Evolutionary conservation across 1,140 invertebrate genomes (phyloP).

Genomic region (Panagrolaimus sp.): DNA sequence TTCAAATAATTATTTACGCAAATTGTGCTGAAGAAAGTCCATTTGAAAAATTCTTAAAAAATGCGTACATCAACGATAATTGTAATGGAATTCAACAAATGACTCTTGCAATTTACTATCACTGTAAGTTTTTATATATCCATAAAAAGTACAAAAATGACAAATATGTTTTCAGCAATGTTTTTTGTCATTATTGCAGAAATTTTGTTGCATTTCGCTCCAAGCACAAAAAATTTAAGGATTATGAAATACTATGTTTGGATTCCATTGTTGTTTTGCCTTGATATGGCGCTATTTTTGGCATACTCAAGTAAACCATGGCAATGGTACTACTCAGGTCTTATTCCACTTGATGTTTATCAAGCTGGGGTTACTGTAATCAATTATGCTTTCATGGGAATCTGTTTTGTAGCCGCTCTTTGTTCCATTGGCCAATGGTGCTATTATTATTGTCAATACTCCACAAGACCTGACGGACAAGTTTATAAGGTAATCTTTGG

Average conservation of each 20-base stretch:
- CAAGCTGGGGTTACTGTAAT: background rate
- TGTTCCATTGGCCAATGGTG: background rate
- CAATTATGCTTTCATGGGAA: background rate
- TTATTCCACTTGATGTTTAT: background rate
- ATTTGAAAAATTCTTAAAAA: background rate
- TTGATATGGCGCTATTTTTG: background rate
- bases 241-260: background rate
- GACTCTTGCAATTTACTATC: background rate
- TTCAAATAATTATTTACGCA: background rate
- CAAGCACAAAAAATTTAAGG: background rate
- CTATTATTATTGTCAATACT: conserved; percentile 1
- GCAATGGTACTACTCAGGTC: background rate
- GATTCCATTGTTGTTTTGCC: conserved; percentile 5
- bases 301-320: background rate
- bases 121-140: background rate
- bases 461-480: too few species aligned
- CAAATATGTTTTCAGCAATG: background rate
- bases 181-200: background rate
- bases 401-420: background rate
- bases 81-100: background rate
- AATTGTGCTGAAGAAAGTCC: background rate
- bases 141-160: background rate
- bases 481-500: too few species aligned
- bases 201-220: background rate
- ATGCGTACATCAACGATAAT: background rate